Evolutionary conservation across 2,888 invertebrate genomes (phyloP), one percentile per base, ranked within the genome.

Genomic region (Marasmarcha lunaedactyla): DNA sequence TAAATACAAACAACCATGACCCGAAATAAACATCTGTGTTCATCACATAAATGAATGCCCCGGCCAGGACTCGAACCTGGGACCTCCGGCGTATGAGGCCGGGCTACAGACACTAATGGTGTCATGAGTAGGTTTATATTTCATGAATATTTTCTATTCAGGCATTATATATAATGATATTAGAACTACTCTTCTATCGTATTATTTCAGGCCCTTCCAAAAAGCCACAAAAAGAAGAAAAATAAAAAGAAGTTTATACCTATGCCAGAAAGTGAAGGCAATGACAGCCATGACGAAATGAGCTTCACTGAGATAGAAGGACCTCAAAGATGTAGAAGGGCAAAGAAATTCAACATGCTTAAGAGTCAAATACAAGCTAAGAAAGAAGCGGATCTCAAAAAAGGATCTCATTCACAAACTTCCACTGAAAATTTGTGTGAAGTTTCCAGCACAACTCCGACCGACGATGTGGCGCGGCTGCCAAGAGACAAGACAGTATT

Each of bases 201-300:
- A n/a, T 40, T 44, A 15, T 15, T 52, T 14, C 59, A 84, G 83
- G 77, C 79, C 39, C 54, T 78, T 41, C 79, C 78, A 2, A 77
- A 81, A 54, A 78, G 74, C 52, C 79, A 79, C 42, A 85, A 84
- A 48, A 81, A 81, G 63, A 85, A 83, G 54, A 84, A 81, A 46
- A 84, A 84, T 52, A 84, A 84, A 61, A 77, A 79, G 45, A 61
- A 74, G 20, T 79, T 79, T 41, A 66, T 78, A 40, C 71, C 79
- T 34, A 79, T 83, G 79, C 66, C 83, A 14, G 83, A 83, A 47
- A 83, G 83, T 53, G 83, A 83, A 46, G 83, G 83, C 26, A 83
- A 83, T 52, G 83, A 83, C 44, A 83, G 83, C 45, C 83, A 83
- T 47, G 83, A 83, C 46, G 83, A 83, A 47, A 83, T 83, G 83